phyloP scores from a whole-genome alignment of 1,140 invertebrate species.

The Holcopasites calliopsidis region DNA sequence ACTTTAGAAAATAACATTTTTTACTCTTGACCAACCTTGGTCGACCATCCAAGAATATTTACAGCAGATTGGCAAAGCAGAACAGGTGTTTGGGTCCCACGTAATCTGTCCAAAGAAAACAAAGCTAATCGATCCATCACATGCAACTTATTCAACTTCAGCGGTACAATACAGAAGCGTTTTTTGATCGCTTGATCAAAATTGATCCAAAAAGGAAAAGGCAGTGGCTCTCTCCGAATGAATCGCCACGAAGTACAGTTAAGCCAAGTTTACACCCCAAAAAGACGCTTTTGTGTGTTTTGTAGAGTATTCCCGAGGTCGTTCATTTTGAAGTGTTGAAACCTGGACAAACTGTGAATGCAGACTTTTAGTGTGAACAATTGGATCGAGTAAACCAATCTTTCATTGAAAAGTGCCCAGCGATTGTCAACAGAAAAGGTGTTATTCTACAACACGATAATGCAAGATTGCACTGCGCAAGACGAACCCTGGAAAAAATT shows the following conservation, averaged over 20 bases:
- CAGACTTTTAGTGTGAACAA: conserved; percentile 35
- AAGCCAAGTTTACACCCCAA: conserved; percentile 26
- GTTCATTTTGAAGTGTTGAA: conserved; percentile 44
- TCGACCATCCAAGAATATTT: background rate
- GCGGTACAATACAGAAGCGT: conserved; percentile 38
- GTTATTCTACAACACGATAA: conserved; percentile 49
- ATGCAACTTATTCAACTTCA: conserved; percentile 46
- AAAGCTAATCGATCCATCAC: background rate
- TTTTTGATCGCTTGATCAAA: conserved; percentile 46
- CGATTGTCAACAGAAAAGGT: conserved; percentile 41
- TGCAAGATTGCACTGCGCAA: conserved; percentile 8
- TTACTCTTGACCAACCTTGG: background rate
- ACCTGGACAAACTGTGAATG: conserved; percentile 40
- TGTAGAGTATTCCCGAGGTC: conserved; percentile 5
- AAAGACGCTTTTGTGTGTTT: conserved; percentile 32
- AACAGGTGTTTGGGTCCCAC: conserved; percentile 54
- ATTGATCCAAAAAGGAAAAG: conserved; percentile 24
- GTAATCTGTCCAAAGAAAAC: conserved; percentile 36
- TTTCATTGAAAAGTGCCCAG: conserved; percentile 32
- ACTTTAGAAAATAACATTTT: background rate
- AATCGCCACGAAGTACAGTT: conserved; percentile 31
- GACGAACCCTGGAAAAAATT: conserved; percentile 6
- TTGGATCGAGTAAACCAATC: conserved; percentile 34
- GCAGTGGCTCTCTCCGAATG: conserved; percentile 45
- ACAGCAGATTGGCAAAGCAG: conserved; percentile 45